Percentiles rank a stretch among this genome's conserved stretches.
These are phyloP conservation scores for Syngnathus acus DNA, from an alignment of 2,797 vertebrate species.

Conservation along the genomic window DNA sequence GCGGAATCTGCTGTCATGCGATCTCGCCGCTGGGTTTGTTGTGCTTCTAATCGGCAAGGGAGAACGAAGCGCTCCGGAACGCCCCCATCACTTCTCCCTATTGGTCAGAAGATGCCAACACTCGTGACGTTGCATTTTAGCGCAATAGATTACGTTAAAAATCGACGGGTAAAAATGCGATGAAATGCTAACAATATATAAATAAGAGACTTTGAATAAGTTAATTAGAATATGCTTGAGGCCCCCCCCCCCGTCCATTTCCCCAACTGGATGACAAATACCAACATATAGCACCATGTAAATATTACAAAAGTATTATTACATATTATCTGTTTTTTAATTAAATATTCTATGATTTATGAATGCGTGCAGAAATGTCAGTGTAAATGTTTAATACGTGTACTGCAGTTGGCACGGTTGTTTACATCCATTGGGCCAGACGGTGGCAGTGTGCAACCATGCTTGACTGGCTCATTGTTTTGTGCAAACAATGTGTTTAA, in stretches of 20 bases:
- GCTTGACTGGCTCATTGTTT: constrained; percentile 10
- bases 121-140: neutral
- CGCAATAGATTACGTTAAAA: neutral
- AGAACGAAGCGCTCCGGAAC: neutral
- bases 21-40: neutral
- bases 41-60: neutral
- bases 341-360: neutral
- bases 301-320: too few relatives aligned
- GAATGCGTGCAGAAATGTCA: neutral
- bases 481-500: constrained; percentile 34
- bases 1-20: neutral
- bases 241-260: too few relatives aligned
- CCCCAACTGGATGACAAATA: neutral
- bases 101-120: neutral
- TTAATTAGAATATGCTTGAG: too few relatives aligned
- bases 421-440: constrained; percentile 26
- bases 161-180: neutral
- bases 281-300: neutral
- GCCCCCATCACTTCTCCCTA: neutral
- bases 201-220: too few relatives aligned
- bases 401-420: neutral
- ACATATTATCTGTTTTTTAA: too few relatives aligned
- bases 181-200: too few relatives aligned
- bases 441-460: constrained; percentile 53
- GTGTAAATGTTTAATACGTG: neutral